Percentiles rank a stretch among this genome's conserved stretches.
phyloP scores from a whole-genome alignment of 2,113 vertebrate species.

The Natator depressus region DNA sequence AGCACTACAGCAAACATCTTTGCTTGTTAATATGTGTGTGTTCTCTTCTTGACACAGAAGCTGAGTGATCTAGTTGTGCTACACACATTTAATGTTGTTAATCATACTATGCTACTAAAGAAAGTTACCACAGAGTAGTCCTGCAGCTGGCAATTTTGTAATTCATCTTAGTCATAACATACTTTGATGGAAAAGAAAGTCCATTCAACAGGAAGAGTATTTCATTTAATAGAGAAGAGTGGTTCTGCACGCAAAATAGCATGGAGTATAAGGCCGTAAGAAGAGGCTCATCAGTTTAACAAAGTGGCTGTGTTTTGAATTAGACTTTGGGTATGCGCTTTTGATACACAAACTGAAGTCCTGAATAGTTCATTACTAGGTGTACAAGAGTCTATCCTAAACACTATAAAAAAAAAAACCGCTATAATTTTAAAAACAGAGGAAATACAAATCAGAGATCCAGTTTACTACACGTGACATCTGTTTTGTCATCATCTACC shows the following conservation, averaged over 20 bases:
- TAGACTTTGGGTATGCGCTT: conserved; percentile 11
- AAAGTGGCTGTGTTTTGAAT: conserved; percentile 33
- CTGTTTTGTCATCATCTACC: background rate
- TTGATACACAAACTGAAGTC: conserved; percentile 42
- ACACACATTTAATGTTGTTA: background rate
- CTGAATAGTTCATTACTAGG: conserved; percentile 31
- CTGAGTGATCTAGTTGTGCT: rapidly evolving
- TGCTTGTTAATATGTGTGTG: background rate
- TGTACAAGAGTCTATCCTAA: conserved; percentile 51
- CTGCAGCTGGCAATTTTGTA: background rate
- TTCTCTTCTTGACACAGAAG: background rate
- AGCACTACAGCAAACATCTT: background rate
- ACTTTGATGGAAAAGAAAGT: conserved; percentile 22
- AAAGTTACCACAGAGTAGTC: background rate
- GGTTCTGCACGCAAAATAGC: conserved; percentile 29
- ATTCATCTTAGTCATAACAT: background rate
- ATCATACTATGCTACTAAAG: background rate
- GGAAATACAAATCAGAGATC: background rate
- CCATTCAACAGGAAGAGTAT: background rate
- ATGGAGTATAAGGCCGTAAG: conserved; percentile 45
- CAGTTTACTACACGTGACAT: background rate
- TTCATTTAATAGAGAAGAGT: conserved; percentile 54
- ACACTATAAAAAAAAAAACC: background rate
- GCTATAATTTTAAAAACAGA: conserved; percentile 16
- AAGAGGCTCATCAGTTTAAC: conserved; percentile 8